Base-by-base conservation (phyloP, 1,140 invertebrate species). In the Drosophila nannoptera region DNA sequence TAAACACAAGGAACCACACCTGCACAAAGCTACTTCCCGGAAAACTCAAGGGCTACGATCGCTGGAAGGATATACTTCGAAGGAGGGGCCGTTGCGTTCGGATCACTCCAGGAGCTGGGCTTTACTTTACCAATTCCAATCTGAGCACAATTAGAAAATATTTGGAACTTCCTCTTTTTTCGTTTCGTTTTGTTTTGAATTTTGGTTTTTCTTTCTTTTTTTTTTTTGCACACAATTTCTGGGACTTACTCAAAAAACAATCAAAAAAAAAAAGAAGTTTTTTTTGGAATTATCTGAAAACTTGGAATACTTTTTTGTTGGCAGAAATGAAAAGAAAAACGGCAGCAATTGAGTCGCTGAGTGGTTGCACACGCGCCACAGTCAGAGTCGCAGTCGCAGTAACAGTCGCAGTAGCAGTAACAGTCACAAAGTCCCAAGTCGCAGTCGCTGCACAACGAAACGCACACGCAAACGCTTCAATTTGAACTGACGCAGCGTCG, bases 391-490 rank as follows among this genome's bases (percentile, higher is more conserved):
- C 40, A 67, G 35, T 55, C 16, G 33, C 65, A 59, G 45, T 56
- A 7, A 38, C 36, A 42, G 12, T 42, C 40, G 5, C 38, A 42
- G 22, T 22, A 65, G 48, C 64, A 35, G 45, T 12, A 32, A 42
- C 3, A 64, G 53, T 58, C 46, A 11, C 16, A 9, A 53, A 69
- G n/a, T 69, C n/a, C 36, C 36, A 14, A 59, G 40, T 68, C 42
- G 32, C 65, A 58, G 59, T 68, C 56, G 50, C 53, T 58, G 42
- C 68, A 69, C 74, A 76, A 83, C 81, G 80, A 71, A 84, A 74
- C 80, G 80, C 80, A 86, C 80, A 84, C 81, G 80, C 73, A 86
- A 86, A 84, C 80, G 80, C 77, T 77, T 84, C 69, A 74, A 75
- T 68, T 80, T 73, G 76, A 84, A 84, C 80, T 84, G 77, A 83